Percentiles rank a stretch among this genome's conserved stretches.
These are phyloP conservation scores for Kryptolebias ocellatus DNA, from an alignment of 2,797 vertebrate genomes.

Conservation along the genomic window DNA sequence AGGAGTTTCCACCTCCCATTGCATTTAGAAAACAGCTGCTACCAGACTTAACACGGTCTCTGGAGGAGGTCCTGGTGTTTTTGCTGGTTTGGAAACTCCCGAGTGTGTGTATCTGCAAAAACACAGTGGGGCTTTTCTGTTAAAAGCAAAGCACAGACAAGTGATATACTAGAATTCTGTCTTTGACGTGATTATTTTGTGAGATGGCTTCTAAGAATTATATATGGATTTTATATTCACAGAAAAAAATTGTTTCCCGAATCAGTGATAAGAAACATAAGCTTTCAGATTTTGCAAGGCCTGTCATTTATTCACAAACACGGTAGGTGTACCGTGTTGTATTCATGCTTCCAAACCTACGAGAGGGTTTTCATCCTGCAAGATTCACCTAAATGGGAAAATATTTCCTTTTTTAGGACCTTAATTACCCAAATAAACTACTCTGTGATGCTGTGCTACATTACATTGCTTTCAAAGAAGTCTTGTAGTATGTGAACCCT, in stretches of 20 bases:
- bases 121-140: constrained; percentile 4
- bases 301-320: constrained; percentile 98
- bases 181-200: background rate
- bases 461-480: constrained; percentile 5
- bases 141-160: constrained; percentile 5
- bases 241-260: constrained; percentile 98
- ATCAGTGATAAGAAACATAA: constrained; percentile 98
- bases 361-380: constrained; percentile 54
- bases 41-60: constrained; percentile 9
- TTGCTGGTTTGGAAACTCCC: constrained; percentile 20
- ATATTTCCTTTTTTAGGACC: background rate
- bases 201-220: constrained; percentile 40
- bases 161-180: constrained; percentile 1
- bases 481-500: constrained; percentile 64
- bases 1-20: background rate
- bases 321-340: constrained; percentile 84
- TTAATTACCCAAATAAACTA: constrained; percentile 2
- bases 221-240: constrained; percentile 83
- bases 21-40: background rate
- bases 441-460: background rate
- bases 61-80: constrained; percentile 12
- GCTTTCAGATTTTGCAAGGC: constrained; percentile 98
- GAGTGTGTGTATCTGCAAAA: background rate
- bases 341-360: constrained; percentile 12
- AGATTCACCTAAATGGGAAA: constrained; percentile 49